Conservation (phyloP, 2,797 vertebrate genomes). For the Phaenicophaeus curvirostris region DNA sequence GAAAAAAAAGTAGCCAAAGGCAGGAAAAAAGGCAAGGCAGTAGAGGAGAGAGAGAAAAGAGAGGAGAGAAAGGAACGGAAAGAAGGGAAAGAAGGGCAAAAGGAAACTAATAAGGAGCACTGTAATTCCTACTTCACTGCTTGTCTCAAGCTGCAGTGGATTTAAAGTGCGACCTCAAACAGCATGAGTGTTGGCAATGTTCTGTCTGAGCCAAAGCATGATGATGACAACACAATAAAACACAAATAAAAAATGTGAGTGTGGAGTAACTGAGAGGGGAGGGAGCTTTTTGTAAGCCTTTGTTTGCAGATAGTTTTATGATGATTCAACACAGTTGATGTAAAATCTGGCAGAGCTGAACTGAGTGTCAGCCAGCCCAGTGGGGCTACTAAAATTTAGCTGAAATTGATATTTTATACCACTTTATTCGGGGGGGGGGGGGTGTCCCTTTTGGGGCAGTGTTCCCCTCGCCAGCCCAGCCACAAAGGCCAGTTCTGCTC, state of each 20-base stretch:
- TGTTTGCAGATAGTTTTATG: slow-evolving; percentile 27
- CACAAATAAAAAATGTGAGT: neutral
- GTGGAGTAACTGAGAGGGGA: neutral
- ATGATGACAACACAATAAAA: neutral
- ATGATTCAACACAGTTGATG: slow-evolving; percentile 14
- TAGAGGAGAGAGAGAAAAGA: neutral
- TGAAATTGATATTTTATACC: neutral
- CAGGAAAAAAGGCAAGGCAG: neutral
- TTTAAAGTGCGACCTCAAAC: slow-evolving; percentile 11
- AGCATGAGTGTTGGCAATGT: neutral
- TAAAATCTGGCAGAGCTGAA: slow-evolving; percentile 28
- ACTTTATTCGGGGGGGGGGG: neutral
- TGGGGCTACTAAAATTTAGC: neutral
- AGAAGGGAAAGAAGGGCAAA: neutral
- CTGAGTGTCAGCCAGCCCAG: neutral
- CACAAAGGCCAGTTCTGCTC: neutral
- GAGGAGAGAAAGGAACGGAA: neutral
- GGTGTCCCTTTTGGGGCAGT: neutral
- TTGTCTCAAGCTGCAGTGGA: neutral
- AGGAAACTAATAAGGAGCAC: neutral
- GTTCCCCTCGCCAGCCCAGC: neutral
- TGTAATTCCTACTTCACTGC: neutral
- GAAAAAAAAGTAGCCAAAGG: no score
- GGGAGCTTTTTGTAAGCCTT: slow-evolving; percentile 7
- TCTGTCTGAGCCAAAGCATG: neutral